Conservation (phyloP, 2,113 vertebrate species). For the Podocnemis expansa region DNA sequence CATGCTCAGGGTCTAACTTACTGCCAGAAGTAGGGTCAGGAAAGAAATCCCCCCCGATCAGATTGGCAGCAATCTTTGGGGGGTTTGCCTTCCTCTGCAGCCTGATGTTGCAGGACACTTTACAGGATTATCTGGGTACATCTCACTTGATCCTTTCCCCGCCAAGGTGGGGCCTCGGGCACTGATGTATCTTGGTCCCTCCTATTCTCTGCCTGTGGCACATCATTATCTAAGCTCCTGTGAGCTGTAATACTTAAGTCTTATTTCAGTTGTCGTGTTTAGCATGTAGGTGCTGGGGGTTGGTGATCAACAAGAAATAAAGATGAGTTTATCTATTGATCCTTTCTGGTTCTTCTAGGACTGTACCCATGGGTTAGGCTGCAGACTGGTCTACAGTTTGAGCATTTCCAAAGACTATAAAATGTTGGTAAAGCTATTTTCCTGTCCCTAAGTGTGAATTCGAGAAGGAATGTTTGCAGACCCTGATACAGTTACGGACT, state of each 20-base stretch:
- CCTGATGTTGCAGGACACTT: background rate
- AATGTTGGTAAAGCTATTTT: slow-evolving; percentile 41
- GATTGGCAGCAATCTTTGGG: background rate
- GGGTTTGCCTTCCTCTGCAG: background rate
- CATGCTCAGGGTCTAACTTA: background rate
- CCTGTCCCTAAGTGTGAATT: slow-evolving; percentile 69
- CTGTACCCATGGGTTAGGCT: background rate
- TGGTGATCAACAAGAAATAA: background rate
- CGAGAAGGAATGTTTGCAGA: slow-evolving; percentile 76
- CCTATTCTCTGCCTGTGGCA: background rate
- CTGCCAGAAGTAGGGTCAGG: background rate
- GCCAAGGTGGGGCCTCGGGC: background rate
- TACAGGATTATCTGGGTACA: background rate
- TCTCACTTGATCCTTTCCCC: background rate
- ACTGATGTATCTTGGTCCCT: background rate
- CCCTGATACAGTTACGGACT: slow-evolving; percentile 55
- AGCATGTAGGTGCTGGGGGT: background rate
- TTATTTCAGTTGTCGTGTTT: background rate
- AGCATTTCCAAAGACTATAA: slow-evolving; percentile 43
- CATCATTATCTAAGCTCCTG: background rate
- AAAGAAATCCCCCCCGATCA: background rate
- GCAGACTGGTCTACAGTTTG: background rate
- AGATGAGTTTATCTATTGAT: background rate
- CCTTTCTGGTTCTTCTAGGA: background rate
- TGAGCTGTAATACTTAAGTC: background rate